phyloP scores from a whole-genome alignment of 2,888 invertebrate species.

The Andrena flavipes region DNA sequence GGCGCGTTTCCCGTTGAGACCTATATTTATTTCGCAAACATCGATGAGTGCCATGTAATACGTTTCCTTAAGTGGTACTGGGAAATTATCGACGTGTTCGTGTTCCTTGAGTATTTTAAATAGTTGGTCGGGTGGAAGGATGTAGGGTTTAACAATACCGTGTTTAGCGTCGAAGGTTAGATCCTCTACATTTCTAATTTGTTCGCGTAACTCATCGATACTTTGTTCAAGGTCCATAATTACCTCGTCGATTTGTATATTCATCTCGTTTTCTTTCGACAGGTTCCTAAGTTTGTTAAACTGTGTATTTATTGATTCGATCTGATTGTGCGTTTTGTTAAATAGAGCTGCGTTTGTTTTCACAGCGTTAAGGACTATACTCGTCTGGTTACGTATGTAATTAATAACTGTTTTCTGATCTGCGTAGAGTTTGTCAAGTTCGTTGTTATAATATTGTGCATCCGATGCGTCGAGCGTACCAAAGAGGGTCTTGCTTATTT shows the following conservation, averaged over 20 bases:
- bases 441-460: conserved; percentile 17
- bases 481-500: conserved; percentile 14
- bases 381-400: neutral
- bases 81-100: no score
- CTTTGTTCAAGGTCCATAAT: neutral
- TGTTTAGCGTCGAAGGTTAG: conserved; percentile 1
- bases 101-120: no score
- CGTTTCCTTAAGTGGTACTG: no score
- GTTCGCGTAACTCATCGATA: conserved; percentile 3
- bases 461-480: conserved; percentile 10
- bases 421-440: conserved; percentile 15
- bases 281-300: conserved; percentile 17
- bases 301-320: conserved; percentile 3
- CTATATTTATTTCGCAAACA: no score
- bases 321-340: conserved; percentile 9
- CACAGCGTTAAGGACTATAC: neutral
- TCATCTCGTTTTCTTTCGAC: neutral
- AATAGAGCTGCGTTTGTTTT: neutral
- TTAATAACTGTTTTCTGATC: conserved; percentile 2
- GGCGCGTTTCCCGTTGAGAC: no score
- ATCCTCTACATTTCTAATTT: conserved; percentile 17
- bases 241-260: conserved; percentile 12
- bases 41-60: no score
- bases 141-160: no score
- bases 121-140: no score